Base-by-base conservation (phyloP, 1,140 invertebrate species). In the Neodiprion fabricii region DNA sequence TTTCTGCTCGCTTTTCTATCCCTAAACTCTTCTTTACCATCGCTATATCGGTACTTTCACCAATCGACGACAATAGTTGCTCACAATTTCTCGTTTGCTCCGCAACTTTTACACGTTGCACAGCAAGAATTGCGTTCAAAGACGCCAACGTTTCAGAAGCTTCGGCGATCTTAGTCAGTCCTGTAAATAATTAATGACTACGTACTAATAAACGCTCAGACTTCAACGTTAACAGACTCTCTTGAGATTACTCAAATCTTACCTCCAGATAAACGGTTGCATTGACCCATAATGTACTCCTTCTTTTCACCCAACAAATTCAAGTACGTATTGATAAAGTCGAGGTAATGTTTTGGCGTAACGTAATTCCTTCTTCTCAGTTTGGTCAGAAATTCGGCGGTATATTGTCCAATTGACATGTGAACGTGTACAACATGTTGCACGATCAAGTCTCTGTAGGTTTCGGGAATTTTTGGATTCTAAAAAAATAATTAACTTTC, bases 261-360 rank as follows among this genome's bases (percentile, higher is more conserved):
- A 80, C 89, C 89, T 78, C 84, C 87, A 0, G 84, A 82, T 3
- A 90, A 79, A 17, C 86, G 83, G 70, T 85, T 73, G 10, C 85
- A 82, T 68, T 89, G 89, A 12, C 77, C 79, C n/a, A 82, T 83
- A 5, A 90, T 89, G 21, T 88, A 89, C 0, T 80, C 76, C 28
- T 84, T 86, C 61, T 89, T 89, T n/a, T 92, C 93, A 70, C 94
- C 91, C 3, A 97, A 83, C 7, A 97, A 85, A 75, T 90, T 90
- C 1, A 96, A 80, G 81, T 97, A 97, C 1, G 91, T 93, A 70
- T 92, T 92, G 61, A 97, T 94, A 76, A 92, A 97, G 85, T 97
- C 96, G 75, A 97, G 87, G 83, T 95, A 98, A 82, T 97, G 96
- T 78, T 96, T 97, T 1, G 96, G 96, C 5, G 96, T 97, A 1